Percentiles rank a stretch among this genome's conserved stretches.
phyloP scores from a whole-genome alignment of 1,140 invertebrate species.

The Temnothorax curvispinosus region DNA sequence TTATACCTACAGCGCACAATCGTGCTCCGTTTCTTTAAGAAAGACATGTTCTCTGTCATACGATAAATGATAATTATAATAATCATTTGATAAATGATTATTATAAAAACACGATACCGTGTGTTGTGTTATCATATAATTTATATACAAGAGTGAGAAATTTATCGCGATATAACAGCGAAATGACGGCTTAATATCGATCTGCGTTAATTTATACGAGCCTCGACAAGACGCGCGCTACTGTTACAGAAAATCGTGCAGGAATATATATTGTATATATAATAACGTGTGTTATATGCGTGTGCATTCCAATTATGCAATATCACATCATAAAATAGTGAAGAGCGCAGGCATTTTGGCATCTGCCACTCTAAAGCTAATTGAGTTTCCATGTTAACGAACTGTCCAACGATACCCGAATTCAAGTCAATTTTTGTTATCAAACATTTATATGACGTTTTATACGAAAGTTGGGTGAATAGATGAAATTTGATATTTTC shows the following conservation, averaged over 20 bases:
- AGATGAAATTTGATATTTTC: constrained; percentile 14
- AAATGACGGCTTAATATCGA: not conserved
- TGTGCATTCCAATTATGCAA: not conserved
- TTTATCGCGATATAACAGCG: constrained; percentile 1
- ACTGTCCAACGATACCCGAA: constrained; percentile 43
- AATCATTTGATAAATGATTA: constrained; percentile 13
- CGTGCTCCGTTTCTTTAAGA: not conserved
- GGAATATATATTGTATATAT: not conserved
- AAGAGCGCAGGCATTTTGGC: constrained; percentile 63
- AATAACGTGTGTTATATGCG: not conserved
- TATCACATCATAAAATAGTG: constrained; percentile 43
- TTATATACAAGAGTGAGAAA: not conserved
- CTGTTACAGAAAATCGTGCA: not conserved
- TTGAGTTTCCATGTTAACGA: constrained; percentile 72
- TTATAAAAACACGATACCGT: constrained; percentile 13
- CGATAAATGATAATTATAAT: constrained; percentile 21
- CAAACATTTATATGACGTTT: constrained; percentile 37
- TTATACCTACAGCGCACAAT: not conserved
- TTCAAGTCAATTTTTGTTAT: constrained; percentile 54
- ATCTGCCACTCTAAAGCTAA: constrained; percentile 70
- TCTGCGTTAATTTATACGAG: constrained; percentile 6
- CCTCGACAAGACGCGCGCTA: not conserved
- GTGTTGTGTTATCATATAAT: not conserved
- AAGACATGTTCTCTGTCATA: not conserved
- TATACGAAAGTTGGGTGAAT: not conserved